Evolutionary conservation across 2,888 invertebrate species (phyloP).

Genomic region (Mystacides longicornis): DNA sequence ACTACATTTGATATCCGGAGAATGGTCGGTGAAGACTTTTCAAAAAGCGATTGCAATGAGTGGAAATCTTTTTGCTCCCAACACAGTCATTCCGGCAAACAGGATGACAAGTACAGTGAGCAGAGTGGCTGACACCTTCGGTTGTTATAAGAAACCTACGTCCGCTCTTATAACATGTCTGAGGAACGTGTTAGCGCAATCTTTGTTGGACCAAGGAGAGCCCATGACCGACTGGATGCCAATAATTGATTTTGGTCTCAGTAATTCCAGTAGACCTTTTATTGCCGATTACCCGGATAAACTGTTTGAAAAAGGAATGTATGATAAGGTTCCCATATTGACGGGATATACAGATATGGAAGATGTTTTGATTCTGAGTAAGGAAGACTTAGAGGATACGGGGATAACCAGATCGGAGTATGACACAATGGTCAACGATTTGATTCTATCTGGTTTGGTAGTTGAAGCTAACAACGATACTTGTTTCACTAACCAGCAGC

Average conservation of each 20-base stretch:
- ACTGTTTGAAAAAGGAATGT: conserved; percentile 53
- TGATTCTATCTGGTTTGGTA: conserved; percentile 54
- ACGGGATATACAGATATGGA: conserved; percentile 80
- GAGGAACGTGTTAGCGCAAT: conserved; percentile 51
- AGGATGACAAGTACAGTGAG: conserved; percentile 57
- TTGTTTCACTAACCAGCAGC: conserved; percentile 55
- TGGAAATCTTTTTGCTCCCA: conserved; percentile 59
- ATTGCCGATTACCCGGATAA: conserved; percentile 59
- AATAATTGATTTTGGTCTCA: conserved; percentile 62
- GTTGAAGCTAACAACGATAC: conserved; percentile 47
- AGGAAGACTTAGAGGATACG: conserved; percentile 50
- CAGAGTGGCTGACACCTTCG: conserved; percentile 57
- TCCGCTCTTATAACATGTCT: conserved; percentile 62
- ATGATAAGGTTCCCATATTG: conserved; percentile 62
- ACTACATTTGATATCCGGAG: conserved; percentile 60
- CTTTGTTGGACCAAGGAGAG: conserved; percentile 55
- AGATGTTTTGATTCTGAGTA: conserved; percentile 59
- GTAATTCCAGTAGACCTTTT: conserved; percentile 59
- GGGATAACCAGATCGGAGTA: conserved; percentile 55
- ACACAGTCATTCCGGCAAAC: conserved; percentile 55
- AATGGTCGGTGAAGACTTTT: conserved; percentile 61
- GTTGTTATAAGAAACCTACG: conserved; percentile 62
- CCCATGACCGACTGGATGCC: conserved; percentile 65
- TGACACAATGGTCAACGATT: conserved; percentile 55
- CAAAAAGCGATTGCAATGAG: conserved; percentile 76